Evolutionary conservation across 1,140 invertebrate species (phyloP), one percentile per base, ranked within the genome.

Genomic region (Magallana gigas): DNA sequence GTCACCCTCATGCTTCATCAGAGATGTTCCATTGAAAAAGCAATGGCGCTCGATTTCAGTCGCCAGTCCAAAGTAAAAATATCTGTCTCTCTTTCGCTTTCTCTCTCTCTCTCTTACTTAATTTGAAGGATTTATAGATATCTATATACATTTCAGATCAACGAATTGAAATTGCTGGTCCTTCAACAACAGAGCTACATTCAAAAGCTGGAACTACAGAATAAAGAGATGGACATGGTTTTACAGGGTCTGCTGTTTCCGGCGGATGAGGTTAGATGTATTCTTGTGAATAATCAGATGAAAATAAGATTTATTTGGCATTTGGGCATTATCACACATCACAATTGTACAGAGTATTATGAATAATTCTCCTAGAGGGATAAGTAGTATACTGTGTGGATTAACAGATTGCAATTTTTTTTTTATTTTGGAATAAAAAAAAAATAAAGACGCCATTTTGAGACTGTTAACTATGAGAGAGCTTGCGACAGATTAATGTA

Each of bases 171-270:
- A 68, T n/a, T 85, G 62, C 7, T 85, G n/a, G 60, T 85, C 11
- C 36, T 85, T 9, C 62, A 60, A 85, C 84, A 85, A 64, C 84
- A 85, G 60, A 85, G 84, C 8, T 85, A 85, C 36, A 68, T 85
- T 7, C 84, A 85, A 6, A 85, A 60, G n/a, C 60, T 85, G 0
- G 84, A 85, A 18, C 16, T 85, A 71, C 84, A 85, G 16, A 68
- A 68, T 48, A 85, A 85, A 60, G 84, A 85, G 36, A 62, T 85
- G 59, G 84, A 85, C 16, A 48, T 62, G 11, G 84, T 85, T 14
- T 23, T 85, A 14, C 62, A 57, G 57, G 84, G 84, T 36, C 29
- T 85, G 16, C 84, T 85, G 36, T 85, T 68, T 56, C 36, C 62
- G 7, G 36, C 60, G 9, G 84, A 85, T 57, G 68, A 62, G 57